Base-by-base conservation (phyloP, 2,113 vertebrate genomes). In the Alligator mississippiensis region DNA sequence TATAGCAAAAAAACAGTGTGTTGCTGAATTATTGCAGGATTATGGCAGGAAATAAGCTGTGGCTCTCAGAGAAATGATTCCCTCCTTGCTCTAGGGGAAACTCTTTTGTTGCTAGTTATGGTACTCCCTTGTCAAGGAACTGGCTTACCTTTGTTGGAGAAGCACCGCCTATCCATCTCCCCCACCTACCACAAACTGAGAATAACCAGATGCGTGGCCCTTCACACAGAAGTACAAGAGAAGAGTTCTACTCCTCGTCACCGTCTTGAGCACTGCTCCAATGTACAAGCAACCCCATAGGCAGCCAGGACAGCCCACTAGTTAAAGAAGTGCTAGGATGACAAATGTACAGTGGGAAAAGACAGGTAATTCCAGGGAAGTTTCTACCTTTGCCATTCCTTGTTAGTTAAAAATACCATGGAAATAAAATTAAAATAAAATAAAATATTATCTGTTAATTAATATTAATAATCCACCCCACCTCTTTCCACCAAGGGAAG, bases 361-460 rank as follows among this genome's bases (percentile, higher is more conserved):
- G 90, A 70, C 2, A 38, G 38, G 38, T 5, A 38, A 38, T 38
- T 38, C 38, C 38, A 38, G 38, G 38, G 38, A 38, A 38, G 38
- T 38, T 38, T 8, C 38, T 8, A 38, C 38, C 38, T 38, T 38
- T 64, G 21, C 77, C 80, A 92, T 84, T 86, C 30, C 70, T 57
- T 59, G 70, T 70, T 54, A n/a, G n/a, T 93, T 77, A 90, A 90
- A 68, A 80, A 72, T 93, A 84, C 68, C 63, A 92, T 84, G 77
- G 82, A 89, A 95, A 93, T 95, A 82, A 96, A 93, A 16, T 59
- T 34, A 34, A 34, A 34, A 34, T 34, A 34, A 89, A 95, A 93
- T 95, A 82, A 96, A 93, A 16, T 59, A 60, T 82, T 89, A 60
- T 68, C 92, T 94, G 92, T 90, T 90, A 92, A 84, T 57, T 70